Percentiles rank a stretch among this genome's conserved stretches.
Conservation (phyloP, 2,113 vertebrate species). For the Columba janthina region DNA sequence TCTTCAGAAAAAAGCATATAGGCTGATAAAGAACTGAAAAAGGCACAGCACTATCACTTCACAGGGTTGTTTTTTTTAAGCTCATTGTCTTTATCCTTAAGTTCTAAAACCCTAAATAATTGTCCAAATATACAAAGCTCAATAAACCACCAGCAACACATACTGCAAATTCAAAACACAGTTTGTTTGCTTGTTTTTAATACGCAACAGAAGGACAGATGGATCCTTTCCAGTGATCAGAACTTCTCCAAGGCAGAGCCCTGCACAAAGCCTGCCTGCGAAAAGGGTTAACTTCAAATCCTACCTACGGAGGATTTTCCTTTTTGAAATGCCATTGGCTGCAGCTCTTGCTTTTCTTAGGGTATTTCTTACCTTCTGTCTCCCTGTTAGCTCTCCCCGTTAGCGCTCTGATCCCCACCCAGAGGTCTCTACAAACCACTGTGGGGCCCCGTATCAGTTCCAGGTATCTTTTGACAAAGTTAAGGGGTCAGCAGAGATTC, state of each 20-base stretch:
- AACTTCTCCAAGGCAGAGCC: neutral
- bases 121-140: slow-evolving; percentile 84
- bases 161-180: slow-evolving; percentile 66
- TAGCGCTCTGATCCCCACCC: neutral
- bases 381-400: neutral
- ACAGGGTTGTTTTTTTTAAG: slow-evolving; percentile 73
- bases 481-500: neutral
- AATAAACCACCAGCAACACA: slow-evolving; percentile 73
- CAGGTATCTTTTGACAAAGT: neutral
- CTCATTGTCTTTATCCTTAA: slow-evolving; percentile 69
- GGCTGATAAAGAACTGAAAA: slow-evolving; percentile 76
- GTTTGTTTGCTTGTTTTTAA: slow-evolving; percentile 49
- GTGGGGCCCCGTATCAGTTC: neutral
- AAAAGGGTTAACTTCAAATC: neutral
- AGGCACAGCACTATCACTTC: slow-evolving; percentile 92
- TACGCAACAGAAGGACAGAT: slow-evolving; percentile 42
- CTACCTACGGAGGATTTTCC: neutral
- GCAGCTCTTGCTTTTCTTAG: neutral
- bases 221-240: slow-evolving; percentile 15
- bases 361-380: neutral
- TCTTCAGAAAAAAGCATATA: slow-evolving; percentile 74
- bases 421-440: neutral
- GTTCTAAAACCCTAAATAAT: slow-evolving; percentile 80
- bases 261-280: neutral
- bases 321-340: neutral